These are phyloP conservation scores for Caranx melampygus DNA, from an alignment of 2,113 vertebrate genomes.

Conservation along the genomic window DNA sequence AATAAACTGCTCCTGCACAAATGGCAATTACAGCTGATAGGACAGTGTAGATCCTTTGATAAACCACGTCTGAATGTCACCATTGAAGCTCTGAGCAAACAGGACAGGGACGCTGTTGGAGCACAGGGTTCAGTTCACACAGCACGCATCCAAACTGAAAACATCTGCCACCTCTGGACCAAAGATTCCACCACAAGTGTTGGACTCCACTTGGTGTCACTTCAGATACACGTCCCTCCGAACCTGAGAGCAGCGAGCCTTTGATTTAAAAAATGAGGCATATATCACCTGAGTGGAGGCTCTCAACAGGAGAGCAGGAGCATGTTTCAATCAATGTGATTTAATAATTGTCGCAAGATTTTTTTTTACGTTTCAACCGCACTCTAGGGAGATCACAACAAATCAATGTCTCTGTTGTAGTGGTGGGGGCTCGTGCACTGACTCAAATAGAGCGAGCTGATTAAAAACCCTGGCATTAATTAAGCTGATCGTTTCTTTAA, in stretches of 20 bases:
- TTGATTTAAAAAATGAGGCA: slow-evolving; percentile 33
- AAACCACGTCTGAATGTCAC: background rate
- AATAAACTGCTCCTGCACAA: background rate
- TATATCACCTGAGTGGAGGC: slow-evolving; percentile 12
- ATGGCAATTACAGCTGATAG: background rate
- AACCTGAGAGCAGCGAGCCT: slow-evolving; percentile 22
- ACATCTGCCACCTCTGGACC: background rate
- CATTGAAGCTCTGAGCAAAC: background rate
- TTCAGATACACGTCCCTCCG: slow-evolving; percentile 1
- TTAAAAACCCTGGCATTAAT: slow-evolving; percentile 54
- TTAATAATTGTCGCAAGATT: slow-evolving; percentile 31
- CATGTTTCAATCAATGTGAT: slow-evolving; percentile 29
- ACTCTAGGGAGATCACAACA: background rate
- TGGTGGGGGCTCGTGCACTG: slow-evolving; percentile 20
- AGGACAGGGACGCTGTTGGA: background rate
- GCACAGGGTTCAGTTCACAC: background rate
- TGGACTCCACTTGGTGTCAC: background rate
- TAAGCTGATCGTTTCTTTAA: slow-evolving; percentile 60
- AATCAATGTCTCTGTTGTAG: slow-evolving; percentile 46
- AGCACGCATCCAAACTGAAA: background rate
- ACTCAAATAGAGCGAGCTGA: slow-evolving; percentile 24
- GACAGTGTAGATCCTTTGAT: background rate
- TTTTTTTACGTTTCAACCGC: slow-evolving; percentile 5
- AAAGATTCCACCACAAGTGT: background rate
- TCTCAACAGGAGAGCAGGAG: background rate